phyloP scores from a whole-genome alignment of 2,113 vertebrate genomes.

The Nyctereutes procyonoides region DNA sequence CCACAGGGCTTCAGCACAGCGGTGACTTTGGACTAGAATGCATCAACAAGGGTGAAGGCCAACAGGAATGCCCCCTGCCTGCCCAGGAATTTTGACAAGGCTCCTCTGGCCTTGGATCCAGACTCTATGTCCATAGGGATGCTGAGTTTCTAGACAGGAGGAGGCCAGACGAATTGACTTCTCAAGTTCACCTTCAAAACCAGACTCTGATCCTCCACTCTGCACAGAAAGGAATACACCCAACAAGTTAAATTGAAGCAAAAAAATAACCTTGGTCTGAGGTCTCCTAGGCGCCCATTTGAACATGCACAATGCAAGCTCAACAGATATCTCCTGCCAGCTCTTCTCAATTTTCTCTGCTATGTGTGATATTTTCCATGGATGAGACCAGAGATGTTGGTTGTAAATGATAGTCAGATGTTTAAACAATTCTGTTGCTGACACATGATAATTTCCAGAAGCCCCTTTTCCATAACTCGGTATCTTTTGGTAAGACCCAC shows the following conservation, averaged over 20 bases:
- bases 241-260: conserved; percentile 14
- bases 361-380: conserved; percentile 77
- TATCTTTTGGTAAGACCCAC: conserved; percentile 73
- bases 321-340: conserved; percentile 53
- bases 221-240: background rate
- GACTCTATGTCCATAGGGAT: background rate
- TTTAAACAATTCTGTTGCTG: conserved; percentile 71
- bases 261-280: background rate
- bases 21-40: background rate
- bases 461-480: conserved; percentile 29
- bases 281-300: conserved; percentile 29
- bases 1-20: background rate
- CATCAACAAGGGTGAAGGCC: background rate
- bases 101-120: background rate
- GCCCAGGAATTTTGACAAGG: background rate
- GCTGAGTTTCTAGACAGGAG: background rate
- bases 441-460: conserved; percentile 81
- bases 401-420: conserved; percentile 79
- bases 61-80: background rate
- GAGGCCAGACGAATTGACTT: background rate
- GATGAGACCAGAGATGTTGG: conserved; percentile 67
- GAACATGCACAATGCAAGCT: background rate
- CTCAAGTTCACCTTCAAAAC: conserved; percentile 62
- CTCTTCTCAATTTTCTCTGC: conserved; percentile 64
- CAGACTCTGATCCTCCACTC: background rate